Evolutionary conservation across 1,140 invertebrate genomes (phyloP).

Genomic region (Diuraphis noxia): DNA sequence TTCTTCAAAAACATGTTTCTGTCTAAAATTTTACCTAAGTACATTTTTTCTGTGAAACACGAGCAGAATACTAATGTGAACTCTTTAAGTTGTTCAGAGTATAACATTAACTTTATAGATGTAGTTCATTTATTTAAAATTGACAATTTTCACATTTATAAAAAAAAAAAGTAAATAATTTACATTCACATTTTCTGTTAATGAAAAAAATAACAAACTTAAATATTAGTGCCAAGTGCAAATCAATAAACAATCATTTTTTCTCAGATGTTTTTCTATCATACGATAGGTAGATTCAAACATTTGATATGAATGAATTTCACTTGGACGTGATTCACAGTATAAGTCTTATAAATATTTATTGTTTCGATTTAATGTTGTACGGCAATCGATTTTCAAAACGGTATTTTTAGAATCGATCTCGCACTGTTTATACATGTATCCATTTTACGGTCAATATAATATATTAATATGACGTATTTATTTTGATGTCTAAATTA

Average conservation of each 20-base stretch:
- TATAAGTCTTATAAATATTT: neutral
- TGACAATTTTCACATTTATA: neutral
- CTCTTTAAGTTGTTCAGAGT: neutral
- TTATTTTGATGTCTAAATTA: too few species aligned
- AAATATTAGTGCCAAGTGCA: neutral
- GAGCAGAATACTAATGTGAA: neutral
- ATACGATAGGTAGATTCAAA: neutral
- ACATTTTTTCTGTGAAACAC: neutral
- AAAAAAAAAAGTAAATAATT: neutral
- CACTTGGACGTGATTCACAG: neutral
- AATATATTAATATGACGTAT: neutral
- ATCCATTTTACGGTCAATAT: neutral
- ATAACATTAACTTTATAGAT: slow-evolving; percentile 1
- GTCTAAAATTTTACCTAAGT: slow-evolving; percentile 9
- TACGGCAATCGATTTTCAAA: neutral
- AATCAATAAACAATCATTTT: neutral
- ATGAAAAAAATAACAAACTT: neutral
- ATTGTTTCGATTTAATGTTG: neutral
- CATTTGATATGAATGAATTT: neutral
- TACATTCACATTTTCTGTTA: neutral
- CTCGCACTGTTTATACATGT: neutral
- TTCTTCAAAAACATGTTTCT: neutral
- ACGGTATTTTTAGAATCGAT: neutral
- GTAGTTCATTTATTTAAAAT: slow-evolving; percentile 5
- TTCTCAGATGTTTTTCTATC: neutral